Conservation (phyloP, 2,113 vertebrate genomes). For the Eleginops maclovinus region DNA sequence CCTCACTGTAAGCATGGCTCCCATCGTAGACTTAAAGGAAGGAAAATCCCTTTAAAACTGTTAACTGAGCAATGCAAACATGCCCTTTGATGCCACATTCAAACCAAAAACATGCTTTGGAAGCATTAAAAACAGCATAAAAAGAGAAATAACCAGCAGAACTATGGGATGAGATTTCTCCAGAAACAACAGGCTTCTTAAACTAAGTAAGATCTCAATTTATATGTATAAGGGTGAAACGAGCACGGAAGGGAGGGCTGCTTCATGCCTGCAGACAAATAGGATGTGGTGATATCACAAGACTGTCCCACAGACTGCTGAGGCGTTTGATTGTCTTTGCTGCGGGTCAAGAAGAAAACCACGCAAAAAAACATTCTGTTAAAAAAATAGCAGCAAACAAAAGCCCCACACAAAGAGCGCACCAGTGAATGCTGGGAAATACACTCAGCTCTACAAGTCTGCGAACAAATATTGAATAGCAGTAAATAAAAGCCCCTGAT, state of each 20-base stretch:
- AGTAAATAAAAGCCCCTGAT: too few species aligned
- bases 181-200: background rate
- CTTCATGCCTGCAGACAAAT: slow-evolving; percentile 31
- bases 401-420: background rate
- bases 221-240: slow-evolving; percentile 31
- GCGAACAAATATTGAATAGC: background rate
- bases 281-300: slow-evolving; percentile 65
- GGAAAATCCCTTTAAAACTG: slow-evolving; percentile 2
- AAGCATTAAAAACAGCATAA: background rate
- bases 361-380: background rate
- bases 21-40: slow-evolving; percentile 43
- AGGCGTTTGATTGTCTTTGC: background rate
- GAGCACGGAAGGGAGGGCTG: slow-evolving; percentile 21
- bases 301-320: slow-evolving; percentile 37
- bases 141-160: background rate
- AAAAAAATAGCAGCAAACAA: background rate
- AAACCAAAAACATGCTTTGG: slow-evolving; percentile 9
- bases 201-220: background rate
- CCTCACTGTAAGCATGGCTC: slow-evolving; percentile 58
- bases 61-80: background rate
- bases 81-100: background rate
- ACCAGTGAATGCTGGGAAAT: background rate
- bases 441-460: background rate
- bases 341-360: slow-evolving; percentile 1
- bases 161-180: background rate